Evolutionary conservation across 2,797 vertebrate genomes (phyloP), one percentile per base, ranked within the genome.

Genomic region (Clamator glandarius): DNA sequence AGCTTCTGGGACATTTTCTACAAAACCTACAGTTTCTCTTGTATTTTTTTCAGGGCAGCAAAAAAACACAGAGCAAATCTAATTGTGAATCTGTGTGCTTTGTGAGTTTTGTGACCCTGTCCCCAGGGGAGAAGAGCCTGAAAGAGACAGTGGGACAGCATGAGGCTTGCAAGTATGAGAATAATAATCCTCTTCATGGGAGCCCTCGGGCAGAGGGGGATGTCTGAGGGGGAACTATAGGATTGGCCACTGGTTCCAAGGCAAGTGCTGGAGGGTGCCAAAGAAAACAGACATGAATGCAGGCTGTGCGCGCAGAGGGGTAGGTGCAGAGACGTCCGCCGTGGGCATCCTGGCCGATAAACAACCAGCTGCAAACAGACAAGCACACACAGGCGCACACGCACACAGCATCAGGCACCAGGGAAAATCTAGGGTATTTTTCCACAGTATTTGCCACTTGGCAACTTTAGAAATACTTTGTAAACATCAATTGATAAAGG

Each of bases 151-250:
- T 59, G 44, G 74, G 76, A 23, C 48, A 68, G 87, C 39, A 4
- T 7, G 54, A 55, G 61, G 62, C 73, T 78, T 36, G 18, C 33
- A n/a, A 75, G 58, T 20, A 78, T 76, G 78, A 61, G 55, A 84
- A 87, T 25, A 84, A 62, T 87, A 78, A 95, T 92, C 89, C 73
- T 91, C 59, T 93, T 87, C 73, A 36, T 31, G 87, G 73, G 44
- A 81, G 74, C 7, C 1, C 67, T 84, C 46, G 74, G 59, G 61
- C 54, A 46, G 85, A 73, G 81, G 35, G 51, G 8, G 5, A 18
- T 64, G 55, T 35, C 61, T 82, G 81, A 68, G 35, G 21, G 84
- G 66, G 69, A 81, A 5, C 82, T 82, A 1, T 44, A 4, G 51
- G 83, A 48, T 6, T 77, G 68, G 44, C 68, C 31, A 12, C 39